Conservation (phyloP, 2,888 invertebrate genomes). For the Sminthurides aquaticus region DNA sequence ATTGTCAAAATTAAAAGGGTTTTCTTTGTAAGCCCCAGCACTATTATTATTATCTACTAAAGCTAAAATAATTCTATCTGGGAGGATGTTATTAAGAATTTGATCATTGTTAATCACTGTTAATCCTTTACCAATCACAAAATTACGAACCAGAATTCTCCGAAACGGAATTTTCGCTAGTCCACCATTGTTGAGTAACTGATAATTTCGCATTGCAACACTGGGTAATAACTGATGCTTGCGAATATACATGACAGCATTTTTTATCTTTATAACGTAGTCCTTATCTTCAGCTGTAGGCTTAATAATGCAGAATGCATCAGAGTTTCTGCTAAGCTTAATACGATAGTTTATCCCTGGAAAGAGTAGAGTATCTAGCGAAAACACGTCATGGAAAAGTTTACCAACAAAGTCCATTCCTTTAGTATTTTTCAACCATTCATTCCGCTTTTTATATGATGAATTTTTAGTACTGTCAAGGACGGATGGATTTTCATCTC, state of each 20-base stretch:
- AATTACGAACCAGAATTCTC: neutral
- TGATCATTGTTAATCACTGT: neutral
- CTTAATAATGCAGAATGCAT: neutral
- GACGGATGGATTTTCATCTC: neutral
- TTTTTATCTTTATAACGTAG: neutral
- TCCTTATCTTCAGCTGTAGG: neutral
- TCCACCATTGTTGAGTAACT: neutral
- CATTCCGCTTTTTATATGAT: neutral
- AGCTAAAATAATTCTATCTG: neutral
- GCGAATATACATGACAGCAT: neutral
- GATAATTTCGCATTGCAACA: neutral
- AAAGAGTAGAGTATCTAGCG: neutral
- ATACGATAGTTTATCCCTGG: neutral
- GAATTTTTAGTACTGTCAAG: neutral
- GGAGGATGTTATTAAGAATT: neutral
- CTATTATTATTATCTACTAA: neutral
- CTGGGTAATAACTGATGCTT: neutral
- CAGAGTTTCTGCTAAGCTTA: neutral
- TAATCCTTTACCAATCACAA: neutral
- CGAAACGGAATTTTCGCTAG: neutral
- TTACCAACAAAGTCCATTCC: neutral
- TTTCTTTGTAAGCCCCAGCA: neutral
- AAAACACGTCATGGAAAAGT: neutral
- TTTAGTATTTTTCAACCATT: neutral
- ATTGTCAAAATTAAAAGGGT: neutral